Evolutionary conservation across 1,140 invertebrate species (phyloP).

Genomic region (Vollenhovia emeryi): DNA sequence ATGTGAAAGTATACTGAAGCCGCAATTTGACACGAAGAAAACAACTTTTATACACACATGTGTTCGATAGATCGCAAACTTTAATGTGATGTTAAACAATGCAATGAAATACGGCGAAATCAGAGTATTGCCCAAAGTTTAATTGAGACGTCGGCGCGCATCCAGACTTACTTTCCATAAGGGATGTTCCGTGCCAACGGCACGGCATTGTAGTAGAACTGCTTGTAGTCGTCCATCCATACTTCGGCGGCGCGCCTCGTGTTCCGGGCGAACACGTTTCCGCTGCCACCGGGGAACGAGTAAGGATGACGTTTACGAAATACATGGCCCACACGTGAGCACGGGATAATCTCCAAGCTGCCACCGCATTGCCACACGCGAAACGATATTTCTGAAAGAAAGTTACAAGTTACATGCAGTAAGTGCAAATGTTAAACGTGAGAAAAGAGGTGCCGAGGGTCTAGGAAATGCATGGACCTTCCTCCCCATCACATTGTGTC

Average conservation of each 20-base stretch:
- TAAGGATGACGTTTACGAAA: slow-evolving; percentile 98
- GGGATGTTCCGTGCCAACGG: slow-evolving; percentile 94
- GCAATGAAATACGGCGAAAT: not conserved
- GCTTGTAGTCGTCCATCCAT: slow-evolving; percentile 98
- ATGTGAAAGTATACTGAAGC: not conserved
- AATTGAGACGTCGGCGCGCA: slow-evolving; percentile 22
- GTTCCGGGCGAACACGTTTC: slow-evolving; percentile 95
- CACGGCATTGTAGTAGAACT: slow-evolving; percentile 95
- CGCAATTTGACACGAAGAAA: not conserved
- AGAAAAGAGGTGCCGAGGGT: not conserved
- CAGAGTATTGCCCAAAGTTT: not conserved
- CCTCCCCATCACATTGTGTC: not conserved
- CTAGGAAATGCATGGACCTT: not conserved
- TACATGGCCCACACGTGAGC: slow-evolving; percentile 96
- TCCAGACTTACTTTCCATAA: slow-evolving; percentile 94
- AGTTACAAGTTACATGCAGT: slow-evolving; percentile 10
- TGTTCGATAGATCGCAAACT: not conserved
- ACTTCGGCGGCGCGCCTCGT: slow-evolving; percentile 96
- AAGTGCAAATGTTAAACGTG: not conserved
- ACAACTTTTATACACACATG: not conserved
- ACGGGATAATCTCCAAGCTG: slow-evolving; percentile 96
- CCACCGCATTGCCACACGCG: slow-evolving; percentile 99
- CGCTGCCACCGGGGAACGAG: slow-evolving; percentile 96
- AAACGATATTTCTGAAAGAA: slow-evolving; percentile 88
- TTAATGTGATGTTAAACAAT: not conserved